These are phyloP conservation scores for Dryobotodes eremita DNA, from an alignment of 2,888 invertebrate genomes.

Conservation along the genomic window DNA sequence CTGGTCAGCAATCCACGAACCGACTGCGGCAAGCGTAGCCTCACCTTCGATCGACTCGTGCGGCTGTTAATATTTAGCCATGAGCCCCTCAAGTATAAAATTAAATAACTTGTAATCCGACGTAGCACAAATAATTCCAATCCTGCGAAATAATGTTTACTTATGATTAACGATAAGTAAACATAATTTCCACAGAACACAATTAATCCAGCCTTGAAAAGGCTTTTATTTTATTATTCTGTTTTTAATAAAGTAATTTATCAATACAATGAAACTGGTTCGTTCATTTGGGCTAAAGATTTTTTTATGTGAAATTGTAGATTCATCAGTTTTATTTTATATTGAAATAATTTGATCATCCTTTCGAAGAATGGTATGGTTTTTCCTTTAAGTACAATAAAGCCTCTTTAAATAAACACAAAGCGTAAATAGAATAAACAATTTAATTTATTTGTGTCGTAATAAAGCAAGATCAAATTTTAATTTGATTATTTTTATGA, in stretches of 20 bases:
- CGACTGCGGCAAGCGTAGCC: too few relatives aligned
- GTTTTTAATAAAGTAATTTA: conserved; percentile 19
- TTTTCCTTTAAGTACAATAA: neutral
- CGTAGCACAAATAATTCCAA: conserved; percentile 32
- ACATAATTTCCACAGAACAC: conserved; percentile 21
- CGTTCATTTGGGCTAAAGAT: conserved; percentile 7
- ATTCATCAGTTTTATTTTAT: neutral
- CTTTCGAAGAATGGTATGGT: neutral
- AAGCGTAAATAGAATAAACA: conserved; percentile 4
- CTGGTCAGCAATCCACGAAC: neutral
- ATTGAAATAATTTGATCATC: conserved; percentile 1
- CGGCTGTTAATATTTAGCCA: neutral
- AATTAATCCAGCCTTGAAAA: conserved; percentile 17
- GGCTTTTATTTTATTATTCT: conserved; percentile 3
- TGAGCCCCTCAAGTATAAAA: too few relatives aligned
- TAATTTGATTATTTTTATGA: neutral
- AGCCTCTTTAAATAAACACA: neutral
- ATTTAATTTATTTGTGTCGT: neutral
- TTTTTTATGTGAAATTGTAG: neutral
- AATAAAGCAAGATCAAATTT: neutral
- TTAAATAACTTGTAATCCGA: conserved; percentile 7
- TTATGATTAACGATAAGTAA: conserved; percentile 37
- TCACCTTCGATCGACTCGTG: neutral
- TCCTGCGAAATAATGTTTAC: conserved; percentile 40
- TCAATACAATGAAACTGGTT: conserved; percentile 23